These are phyloP conservation scores for Atopsyche davidsoni DNA, from an alignment of 1,140 invertebrate genomes.

Conservation along the genomic window DNA sequence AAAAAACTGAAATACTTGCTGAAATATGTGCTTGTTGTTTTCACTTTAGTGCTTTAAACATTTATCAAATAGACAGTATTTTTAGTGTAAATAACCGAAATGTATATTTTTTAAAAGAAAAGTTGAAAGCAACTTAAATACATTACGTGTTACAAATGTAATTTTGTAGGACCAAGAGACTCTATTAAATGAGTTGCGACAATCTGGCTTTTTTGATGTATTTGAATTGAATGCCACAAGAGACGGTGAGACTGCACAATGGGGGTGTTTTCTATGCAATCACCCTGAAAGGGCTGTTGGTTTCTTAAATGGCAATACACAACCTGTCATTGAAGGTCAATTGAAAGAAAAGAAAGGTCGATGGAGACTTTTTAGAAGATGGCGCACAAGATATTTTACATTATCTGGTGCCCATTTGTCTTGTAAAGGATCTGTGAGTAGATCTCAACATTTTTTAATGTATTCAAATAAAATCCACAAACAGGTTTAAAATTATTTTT, in stretches of 20 bases:
- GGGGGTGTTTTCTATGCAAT: conserved; percentile 87
- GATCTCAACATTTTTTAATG: background rate
- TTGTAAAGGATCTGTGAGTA: conserved; percentile 76
- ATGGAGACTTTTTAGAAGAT: conserved; percentile 84
- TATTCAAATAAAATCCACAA: background rate
- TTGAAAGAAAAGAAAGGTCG: conserved; percentile 92
- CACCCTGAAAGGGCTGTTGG: conserved; percentile 82
- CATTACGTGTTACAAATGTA: background rate
- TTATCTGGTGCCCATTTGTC: conserved; percentile 85
- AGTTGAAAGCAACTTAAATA: too few relatives aligned
- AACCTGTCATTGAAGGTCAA: conserved; percentile 82
- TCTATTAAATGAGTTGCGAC: conserved; percentile 78
- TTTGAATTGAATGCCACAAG: conserved; percentile 65
- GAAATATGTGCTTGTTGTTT: too few relatives aligned
- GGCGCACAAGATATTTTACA: conserved; percentile 90
- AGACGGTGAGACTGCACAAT: conserved; percentile 49
- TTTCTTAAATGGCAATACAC: conserved; percentile 66
- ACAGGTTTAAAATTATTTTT: background rate
- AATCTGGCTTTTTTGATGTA: conserved; percentile 84
- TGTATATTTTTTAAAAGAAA: too few relatives aligned
- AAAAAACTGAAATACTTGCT: too few relatives aligned
- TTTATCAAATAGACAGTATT: background rate
- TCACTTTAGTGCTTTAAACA: too few relatives aligned
- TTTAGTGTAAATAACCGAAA: too few relatives aligned
- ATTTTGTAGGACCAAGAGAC: conserved; percentile 70